phyloP scores from a whole-genome alignment of 2,888 invertebrate genomes.

The Andrena trimmerana region DNA sequence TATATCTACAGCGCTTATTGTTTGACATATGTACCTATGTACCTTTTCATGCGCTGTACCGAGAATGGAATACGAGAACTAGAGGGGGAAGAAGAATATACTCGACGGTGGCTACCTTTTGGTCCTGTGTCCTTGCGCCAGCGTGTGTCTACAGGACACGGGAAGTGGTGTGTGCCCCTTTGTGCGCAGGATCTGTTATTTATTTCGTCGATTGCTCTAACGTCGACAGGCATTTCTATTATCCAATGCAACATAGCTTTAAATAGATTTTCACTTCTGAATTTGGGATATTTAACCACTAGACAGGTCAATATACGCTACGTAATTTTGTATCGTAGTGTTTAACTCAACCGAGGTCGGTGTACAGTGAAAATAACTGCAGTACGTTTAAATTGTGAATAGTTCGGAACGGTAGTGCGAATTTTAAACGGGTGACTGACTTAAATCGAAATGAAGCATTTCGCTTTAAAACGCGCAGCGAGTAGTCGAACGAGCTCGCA shows the following conservation, averaged over 20 bases:
- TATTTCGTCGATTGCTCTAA: conserved; percentile 38
- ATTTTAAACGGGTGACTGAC: not conserved
- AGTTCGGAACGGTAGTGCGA: no score
- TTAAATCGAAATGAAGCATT: not conserved
- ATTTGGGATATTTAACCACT: not conserved
- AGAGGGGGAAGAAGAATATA: conserved; percentile 57
- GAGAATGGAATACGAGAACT: conserved; percentile 49
- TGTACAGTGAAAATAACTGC: no score
- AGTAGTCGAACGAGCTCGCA: not conserved
- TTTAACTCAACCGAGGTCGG: no score
- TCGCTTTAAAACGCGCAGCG: not conserved
- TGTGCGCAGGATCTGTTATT: conserved; percentile 30
- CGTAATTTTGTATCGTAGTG: no score
- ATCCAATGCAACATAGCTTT: conserved; percentile 3
- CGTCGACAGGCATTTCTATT: conserved; percentile 33
- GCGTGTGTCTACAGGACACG: conserved; percentile 21
- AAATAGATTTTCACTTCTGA: not conserved
- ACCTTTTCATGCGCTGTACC: conserved; percentile 60
- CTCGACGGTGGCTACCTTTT: conserved; percentile 54
- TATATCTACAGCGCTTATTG: conserved; percentile 61
- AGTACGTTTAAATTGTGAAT: no score
- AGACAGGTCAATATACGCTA: not conserved
- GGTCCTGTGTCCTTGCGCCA: conserved; percentile 31
- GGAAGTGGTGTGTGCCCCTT: conserved; percentile 4
- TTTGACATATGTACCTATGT: conserved; percentile 63